Evolutionary conservation across 2,797 vertebrate species (phyloP).

Genomic region (Phalloptychus januarius): DNA sequence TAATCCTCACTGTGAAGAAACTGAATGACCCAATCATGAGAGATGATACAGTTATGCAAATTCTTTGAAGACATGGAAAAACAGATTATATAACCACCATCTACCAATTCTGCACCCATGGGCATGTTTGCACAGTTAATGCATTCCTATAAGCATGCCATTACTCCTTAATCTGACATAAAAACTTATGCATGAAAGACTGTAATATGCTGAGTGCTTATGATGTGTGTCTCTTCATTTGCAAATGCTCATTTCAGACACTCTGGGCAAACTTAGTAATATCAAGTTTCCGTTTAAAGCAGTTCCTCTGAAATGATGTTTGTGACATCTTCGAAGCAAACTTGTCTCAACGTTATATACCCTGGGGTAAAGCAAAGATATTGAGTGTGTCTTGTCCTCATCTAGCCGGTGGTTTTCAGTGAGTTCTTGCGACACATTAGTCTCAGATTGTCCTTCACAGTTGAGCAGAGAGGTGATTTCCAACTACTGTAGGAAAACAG

Average conservation of each 20-base stretch:
- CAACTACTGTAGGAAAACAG: constrained; percentile 22
- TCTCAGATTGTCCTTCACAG: constrained; percentile 28
- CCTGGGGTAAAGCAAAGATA: constrained; percentile 4
- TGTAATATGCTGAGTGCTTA: constrained; percentile 9
- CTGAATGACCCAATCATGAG: constrained; percentile 10
- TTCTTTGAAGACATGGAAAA: constrained; percentile 20
- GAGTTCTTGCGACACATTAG: constrained; percentile 12
- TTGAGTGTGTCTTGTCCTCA: constrained; percentile 19
- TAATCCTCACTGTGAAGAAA: constrained; percentile 24
- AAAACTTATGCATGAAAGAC: constrained; percentile 6
- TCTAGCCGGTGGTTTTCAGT: neutral
- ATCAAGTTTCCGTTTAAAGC: neutral
- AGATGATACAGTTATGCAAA: constrained; percentile 30
- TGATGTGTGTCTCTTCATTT: neutral
- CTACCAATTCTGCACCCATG: constrained; percentile 18
- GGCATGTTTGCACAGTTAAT: constrained; percentile 22
- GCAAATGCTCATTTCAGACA: constrained; percentile 26
- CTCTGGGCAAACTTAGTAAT: constrained; percentile 39
- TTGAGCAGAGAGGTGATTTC: constrained; percentile 9
- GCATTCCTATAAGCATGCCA: constrained; percentile 24
- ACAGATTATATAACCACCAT: constrained; percentile 47
- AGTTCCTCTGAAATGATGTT: constrained; percentile 32
- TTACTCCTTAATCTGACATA: constrained; percentile 22
- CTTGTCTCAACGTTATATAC: neutral
- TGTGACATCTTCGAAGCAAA: constrained; percentile 42